Conservation (phyloP, 1,140 invertebrate species). For the Bombus balteatus region DNA sequence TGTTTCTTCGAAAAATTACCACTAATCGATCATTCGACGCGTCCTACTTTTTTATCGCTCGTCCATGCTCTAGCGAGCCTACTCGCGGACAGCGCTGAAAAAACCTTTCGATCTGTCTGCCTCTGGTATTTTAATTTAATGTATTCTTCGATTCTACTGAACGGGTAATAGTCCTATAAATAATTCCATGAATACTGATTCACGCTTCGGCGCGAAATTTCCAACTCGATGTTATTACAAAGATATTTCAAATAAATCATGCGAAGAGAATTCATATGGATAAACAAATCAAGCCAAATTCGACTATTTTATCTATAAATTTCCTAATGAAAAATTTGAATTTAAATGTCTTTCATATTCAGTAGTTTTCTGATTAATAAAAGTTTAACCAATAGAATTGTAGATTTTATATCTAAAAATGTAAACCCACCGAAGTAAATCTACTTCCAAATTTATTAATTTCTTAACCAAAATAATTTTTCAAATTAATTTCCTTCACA, state of each 20-base stretch:
- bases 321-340: background rate
- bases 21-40: constrained; percentile 21
- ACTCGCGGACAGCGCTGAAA: background rate
- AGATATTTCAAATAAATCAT: background rate
- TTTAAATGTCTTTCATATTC: background rate
- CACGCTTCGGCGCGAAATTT: background rate
- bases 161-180: background rate
- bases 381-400: background rate
- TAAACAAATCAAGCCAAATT: background rate
- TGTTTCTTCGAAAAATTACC: constrained; percentile 30
- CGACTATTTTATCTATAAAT: background rate
- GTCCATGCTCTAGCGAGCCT: background rate
- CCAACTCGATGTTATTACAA: background rate
- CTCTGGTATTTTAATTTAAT: no score
- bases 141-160: background rate
- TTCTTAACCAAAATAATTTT: background rate
- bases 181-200: background rate
- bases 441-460: background rate
- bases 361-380: background rate
- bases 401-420: no score
- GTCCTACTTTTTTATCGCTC: constrained; percentile 8
- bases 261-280: background rate
- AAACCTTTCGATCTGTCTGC: background rate
- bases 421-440: no score
- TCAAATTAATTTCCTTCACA: background rate